phyloP scores from a whole-genome alignment of 2,888 invertebrate species.

The Alitta virens region DNA sequence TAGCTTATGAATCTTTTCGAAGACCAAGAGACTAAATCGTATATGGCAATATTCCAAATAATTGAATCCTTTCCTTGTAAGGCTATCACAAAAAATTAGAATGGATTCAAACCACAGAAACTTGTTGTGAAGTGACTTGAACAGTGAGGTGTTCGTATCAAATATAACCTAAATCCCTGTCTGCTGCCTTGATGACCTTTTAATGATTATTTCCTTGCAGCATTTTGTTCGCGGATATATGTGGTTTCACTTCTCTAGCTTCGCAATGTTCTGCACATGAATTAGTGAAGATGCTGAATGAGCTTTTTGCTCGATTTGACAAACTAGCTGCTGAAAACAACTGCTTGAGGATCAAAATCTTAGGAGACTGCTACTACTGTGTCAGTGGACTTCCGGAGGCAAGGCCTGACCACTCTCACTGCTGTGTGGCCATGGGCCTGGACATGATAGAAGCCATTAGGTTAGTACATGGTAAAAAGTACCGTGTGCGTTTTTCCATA shows the following conservation, averaged over 20 bases:
- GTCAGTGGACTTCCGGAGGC: slow-evolving; percentile 90
- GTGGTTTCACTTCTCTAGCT: slow-evolving; percentile 94
- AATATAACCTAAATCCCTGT: too few relatives aligned
- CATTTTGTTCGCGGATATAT: slow-evolving; percentile 96
- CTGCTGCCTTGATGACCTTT: too few relatives aligned
- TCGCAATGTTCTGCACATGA: slow-evolving; percentile 78
- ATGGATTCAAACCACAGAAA: too few relatives aligned
- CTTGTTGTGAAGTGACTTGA: too few relatives aligned
- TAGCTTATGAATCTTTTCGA: too few relatives aligned
- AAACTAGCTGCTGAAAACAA: slow-evolving; percentile 85
- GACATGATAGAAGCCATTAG: slow-evolving; percentile 99
- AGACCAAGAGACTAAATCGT: too few relatives aligned
- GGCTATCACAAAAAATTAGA: too few relatives aligned
- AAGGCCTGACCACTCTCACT: slow-evolving; percentile 88
- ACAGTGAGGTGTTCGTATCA: too few relatives aligned
- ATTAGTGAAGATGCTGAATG: slow-evolving; percentile 91
- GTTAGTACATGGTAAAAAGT: too few relatives aligned
- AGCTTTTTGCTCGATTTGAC: slow-evolving; percentile 92
- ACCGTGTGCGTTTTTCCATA: too few relatives aligned
- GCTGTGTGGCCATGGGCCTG: slow-evolving; percentile 96
- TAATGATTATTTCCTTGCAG: slow-evolving; percentile 59
- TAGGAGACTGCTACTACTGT: slow-evolving; percentile 72
- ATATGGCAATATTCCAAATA: too few relatives aligned
- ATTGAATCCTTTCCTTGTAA: too few relatives aligned
- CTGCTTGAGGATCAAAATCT: slow-evolving; percentile 72